A percentile compares a stretch with the other conserved stretches of the same genome.
Conservation (phyloP, 2,797 vertebrate species). For the Pangasius macronema region DNA sequence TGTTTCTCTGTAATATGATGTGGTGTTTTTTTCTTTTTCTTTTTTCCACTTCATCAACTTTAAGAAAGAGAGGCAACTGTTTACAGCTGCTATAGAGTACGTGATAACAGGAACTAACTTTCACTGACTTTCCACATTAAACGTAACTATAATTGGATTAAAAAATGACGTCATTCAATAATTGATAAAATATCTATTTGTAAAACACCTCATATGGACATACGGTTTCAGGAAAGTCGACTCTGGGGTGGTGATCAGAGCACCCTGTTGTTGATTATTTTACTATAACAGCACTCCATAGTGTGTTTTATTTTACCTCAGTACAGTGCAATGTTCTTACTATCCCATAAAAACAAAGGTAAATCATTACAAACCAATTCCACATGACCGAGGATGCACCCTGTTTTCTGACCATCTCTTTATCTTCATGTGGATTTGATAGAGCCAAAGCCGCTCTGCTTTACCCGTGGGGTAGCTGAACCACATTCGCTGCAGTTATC, state of each 20-base stretch:
- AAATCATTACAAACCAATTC: conserved; percentile 9
- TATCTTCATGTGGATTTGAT: not conserved
- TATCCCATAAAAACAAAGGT: not conserved
- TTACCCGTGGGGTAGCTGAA: not conserved
- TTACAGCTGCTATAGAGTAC: not conserved
- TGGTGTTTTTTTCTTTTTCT: not conserved
- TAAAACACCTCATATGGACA: not conserved
- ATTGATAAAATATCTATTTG: not conserved
- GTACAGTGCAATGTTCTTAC: not conserved
- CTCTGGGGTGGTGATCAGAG: not conserved
- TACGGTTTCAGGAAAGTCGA: not conserved
- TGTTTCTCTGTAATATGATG: not conserved
- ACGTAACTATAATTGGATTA: not conserved
- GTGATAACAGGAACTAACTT: not conserved
- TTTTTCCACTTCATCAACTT: not conserved
- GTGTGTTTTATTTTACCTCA: not conserved
- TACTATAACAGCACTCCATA: not conserved
- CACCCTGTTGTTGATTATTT: too few relatives aligned
- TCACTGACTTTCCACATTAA: not conserved
- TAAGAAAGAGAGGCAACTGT: not conserved
- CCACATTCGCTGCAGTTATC: not conserved
- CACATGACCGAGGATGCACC: conserved; percentile 9
- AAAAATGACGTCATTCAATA: not conserved
- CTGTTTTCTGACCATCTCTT: not conserved
- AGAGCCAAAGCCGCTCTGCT: not conserved